Evolutionary conservation across 2,888 invertebrate genomes (phyloP).

Genomic region (Ernsta delagoae): DNA sequence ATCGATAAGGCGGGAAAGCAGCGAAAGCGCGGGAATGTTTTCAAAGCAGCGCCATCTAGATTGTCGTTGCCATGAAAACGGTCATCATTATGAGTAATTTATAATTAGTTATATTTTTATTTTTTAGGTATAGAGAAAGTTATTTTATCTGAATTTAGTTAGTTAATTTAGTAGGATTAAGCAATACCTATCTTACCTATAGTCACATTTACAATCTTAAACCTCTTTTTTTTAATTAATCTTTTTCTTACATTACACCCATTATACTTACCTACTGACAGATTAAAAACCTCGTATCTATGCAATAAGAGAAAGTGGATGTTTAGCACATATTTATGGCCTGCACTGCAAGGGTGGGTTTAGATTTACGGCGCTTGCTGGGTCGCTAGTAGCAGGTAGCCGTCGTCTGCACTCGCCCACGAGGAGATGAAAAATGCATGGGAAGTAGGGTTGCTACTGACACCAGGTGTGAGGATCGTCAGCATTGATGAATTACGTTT

Average conservation of each 20-base stretch:
- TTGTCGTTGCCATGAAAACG: slow-evolving; percentile 55
- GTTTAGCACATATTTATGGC: slow-evolving; percentile 17
- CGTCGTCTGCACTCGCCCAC: slow-evolving; percentile 15
- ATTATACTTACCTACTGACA: too few relatives aligned
- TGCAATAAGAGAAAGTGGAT: slow-evolving; percentile 18
- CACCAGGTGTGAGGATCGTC: slow-evolving; percentile 13
- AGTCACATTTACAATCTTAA: too few relatives aligned
- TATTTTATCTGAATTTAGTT: too few relatives aligned
- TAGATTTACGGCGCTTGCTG: slow-evolving; percentile 12
- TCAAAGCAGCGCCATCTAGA: slow-evolving; percentile 55
- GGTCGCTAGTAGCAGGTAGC: too few relatives aligned
- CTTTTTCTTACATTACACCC: too few relatives aligned
- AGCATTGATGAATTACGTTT: background rate
- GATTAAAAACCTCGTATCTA: background rate
- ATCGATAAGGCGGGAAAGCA: slow-evolving; percentile 63
- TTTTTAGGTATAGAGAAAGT: too few relatives aligned
- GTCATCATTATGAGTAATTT: too few relatives aligned
- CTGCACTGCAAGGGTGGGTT: background rate
- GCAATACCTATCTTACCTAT: too few relatives aligned
- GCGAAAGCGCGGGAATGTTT: slow-evolving; percentile 65
- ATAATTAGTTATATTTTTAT: too few relatives aligned
- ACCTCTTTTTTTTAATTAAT: too few relatives aligned
- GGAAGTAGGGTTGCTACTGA: slow-evolving; percentile 1
- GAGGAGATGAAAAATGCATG: slow-evolving; percentile 21
- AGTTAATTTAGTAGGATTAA: too few relatives aligned